Percentiles rank a stretch among this genome's conserved stretches.
These are phyloP conservation scores for Eurystomus gularis DNA, from an alignment of 2,113 vertebrate species.

Conservation along the genomic window DNA sequence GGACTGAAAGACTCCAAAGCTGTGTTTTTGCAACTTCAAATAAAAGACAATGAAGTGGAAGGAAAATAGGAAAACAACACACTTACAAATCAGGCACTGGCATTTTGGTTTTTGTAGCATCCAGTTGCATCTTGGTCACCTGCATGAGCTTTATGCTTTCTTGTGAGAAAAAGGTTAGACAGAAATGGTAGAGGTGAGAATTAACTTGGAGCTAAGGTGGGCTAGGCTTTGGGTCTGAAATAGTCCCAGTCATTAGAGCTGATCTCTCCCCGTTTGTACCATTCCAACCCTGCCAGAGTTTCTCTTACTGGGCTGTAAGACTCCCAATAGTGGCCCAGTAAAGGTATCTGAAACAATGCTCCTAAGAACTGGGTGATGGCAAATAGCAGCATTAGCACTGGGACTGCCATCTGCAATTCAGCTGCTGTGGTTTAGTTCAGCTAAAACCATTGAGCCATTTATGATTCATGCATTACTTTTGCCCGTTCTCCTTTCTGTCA, in stretches of 20 bases:
- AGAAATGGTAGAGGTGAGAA: not conserved
- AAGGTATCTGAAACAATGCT: not conserved
- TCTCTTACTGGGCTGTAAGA: not conserved
- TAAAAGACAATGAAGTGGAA: conserved; percentile 46
- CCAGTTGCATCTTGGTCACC: conserved; percentile 1
- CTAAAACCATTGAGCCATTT: not conserved
- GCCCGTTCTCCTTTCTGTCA: not conserved
- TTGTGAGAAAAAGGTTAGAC: not conserved
- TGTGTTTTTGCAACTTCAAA: conserved; percentile 59
- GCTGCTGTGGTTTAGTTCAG: not conserved
- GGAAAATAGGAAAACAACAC: conserved; percentile 19
- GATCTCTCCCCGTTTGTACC: not conserved
- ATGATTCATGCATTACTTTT: not conserved
- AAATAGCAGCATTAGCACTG: not conserved
- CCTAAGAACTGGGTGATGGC: not conserved
- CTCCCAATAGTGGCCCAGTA: not conserved
- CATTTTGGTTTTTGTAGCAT: not conserved
- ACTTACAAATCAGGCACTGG: not conserved
- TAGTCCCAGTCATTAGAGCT: not conserved
- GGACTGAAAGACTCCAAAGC: conserved; percentile 26
- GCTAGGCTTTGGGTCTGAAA: not conserved
- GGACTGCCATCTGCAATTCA: not conserved
- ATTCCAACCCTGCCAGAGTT: not conserved
- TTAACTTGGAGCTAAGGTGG: conserved; percentile 23
- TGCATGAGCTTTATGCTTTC: not conserved